phyloP scores from a whole-genome alignment of 2,113 vertebrate species.

The Isurus oxyrinchus region DNA sequence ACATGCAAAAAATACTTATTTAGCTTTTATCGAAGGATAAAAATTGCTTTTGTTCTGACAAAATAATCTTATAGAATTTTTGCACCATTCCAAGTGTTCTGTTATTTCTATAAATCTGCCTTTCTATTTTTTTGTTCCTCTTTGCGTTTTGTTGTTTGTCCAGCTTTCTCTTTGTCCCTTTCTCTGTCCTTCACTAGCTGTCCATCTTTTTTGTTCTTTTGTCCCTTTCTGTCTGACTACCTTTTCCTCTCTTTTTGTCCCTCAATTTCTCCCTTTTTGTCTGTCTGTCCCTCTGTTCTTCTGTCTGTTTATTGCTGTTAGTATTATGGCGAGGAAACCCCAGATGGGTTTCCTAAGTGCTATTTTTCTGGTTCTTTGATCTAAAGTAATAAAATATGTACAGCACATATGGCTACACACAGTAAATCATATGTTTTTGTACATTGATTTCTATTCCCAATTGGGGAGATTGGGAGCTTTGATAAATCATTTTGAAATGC shows the following conservation, averaged over 20 bases:
- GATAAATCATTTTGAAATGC: constrained; percentile 37
- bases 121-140: not conserved
- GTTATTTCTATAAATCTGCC: not conserved
- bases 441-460: constrained; percentile 38
- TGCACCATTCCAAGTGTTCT: not conserved
- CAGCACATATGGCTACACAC: constrained; percentile 33
- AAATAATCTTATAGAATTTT: not conserved
- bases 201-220: not conserved
- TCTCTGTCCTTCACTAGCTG: not conserved
- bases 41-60: not conserved
- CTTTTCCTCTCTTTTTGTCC: not conserved
- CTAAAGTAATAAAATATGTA: constrained; percentile 38
- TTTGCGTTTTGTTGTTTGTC: not conserved
- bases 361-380: constrained; percentile 38
- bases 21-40: not conserved
- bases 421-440: constrained; percentile 38
- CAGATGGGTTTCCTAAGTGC: constrained; percentile 35
- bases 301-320: not conserved
- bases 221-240: not conserved
- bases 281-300: not conserved
- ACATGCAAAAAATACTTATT: constrained; percentile 9
- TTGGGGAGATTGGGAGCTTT: constrained; percentile 37
- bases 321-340: constrained; percentile 15
- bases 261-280: constrained; percentile 2
- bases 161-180: not conserved